Base-by-base conservation (phyloP, 2,797 vertebrate species). In the Acanthiza pusilla region DNA sequence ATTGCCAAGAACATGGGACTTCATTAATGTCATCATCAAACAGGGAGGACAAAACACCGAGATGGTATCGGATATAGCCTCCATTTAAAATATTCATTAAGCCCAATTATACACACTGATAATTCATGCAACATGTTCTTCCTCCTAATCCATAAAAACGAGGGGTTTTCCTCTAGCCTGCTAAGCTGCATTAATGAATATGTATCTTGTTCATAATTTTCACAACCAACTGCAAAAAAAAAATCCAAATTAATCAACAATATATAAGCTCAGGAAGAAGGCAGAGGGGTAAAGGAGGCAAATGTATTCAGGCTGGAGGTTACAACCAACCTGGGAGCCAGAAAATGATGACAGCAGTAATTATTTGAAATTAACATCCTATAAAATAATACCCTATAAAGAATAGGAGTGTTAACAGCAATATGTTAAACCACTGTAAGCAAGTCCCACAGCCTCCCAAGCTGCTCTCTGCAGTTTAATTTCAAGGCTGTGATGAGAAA, bases 61-160 rank as follows among this genome's bases (percentile, higher is more conserved):
- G 88, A 85, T 29, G 48, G 23, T 80, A 68, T 91, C 30, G 27
- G 84, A 67, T 54, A 43, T 32, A 66, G 9, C 45, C 91, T 47
- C 7, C 4, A 8, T n/a, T 89, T 89, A 80, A 97, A 95, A 96
- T 71, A 91, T 62, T 96, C 85, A 93, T 91, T 96, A 89, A 82
- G 38, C 67, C 40, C 61, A 95, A 92, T 96, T 93, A 85, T 5
- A 57, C 32, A 91, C n/a, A 38, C 60, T 79, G 91, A 50, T 84
- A 91, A 95, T 87, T 93, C 57, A 88, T 65, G 75, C 71, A 94
- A 87, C 61, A 68, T 7, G 55, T 53, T 85, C 84, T 38, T 79
- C 42, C 62, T 47, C 42, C 68, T 92, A 80, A 92, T 80, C 75
- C 65, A 71, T 11, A 47, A 77, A 85, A 95, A 93, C 27, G 61